Conservation (phyloP, 2,888 invertebrate species). For the Argyresthia albistria region DNA sequence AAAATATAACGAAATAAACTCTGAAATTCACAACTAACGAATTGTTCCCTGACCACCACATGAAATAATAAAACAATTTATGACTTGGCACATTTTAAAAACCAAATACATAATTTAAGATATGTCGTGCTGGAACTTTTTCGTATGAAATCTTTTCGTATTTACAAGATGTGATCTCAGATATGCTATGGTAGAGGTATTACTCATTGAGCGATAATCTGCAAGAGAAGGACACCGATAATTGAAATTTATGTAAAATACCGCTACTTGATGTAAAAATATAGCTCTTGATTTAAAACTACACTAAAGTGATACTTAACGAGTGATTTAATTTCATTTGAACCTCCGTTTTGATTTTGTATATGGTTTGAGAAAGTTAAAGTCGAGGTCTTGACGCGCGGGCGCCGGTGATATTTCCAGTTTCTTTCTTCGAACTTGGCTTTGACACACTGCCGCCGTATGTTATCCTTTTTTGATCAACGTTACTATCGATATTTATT, state of each 20-base stretch:
- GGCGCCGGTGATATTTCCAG: no score
- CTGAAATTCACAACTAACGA: conserved; percentile 29
- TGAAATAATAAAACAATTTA: neutral
- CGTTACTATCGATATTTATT: neutral
- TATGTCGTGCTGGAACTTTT: no score
- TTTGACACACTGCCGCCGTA: no score
- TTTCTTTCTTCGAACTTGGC: no score
- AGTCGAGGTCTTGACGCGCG: no score
- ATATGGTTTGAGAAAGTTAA: neutral
- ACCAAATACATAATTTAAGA: neutral
- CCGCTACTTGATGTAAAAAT: neutral
- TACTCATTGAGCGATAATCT: no score
- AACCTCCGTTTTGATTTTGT: neutral
- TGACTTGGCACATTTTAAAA: conserved; percentile 23
- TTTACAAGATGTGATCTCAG: no score
- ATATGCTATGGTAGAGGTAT: no score
- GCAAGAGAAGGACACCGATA: no score
- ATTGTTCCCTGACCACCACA: conserved; percentile 13
- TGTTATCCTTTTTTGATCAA: no score
- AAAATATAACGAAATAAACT: conserved; percentile 25
- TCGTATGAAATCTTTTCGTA: no score
- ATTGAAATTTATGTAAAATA: no score
- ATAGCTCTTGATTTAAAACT: neutral
- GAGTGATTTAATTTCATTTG: neutral
- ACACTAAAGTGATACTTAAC: neutral